Evolutionary conservation across 2,797 vertebrate genomes (phyloP).

Genomic region (Argya squamiceps): DNA sequence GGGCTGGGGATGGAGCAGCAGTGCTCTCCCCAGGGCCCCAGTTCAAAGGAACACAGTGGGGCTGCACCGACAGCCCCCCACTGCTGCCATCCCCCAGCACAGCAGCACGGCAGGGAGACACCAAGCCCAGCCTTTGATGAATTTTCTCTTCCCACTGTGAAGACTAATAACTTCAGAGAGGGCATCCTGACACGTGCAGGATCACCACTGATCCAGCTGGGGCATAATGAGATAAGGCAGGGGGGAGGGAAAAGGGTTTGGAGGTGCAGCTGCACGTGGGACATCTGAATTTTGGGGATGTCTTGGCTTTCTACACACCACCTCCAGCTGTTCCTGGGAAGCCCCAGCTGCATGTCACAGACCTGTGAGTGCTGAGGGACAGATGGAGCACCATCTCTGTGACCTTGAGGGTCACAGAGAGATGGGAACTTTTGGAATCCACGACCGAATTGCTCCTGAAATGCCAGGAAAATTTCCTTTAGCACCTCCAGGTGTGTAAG

Average conservation of each 20-base stretch:
- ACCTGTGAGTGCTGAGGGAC: background rate
- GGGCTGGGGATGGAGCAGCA: background rate
- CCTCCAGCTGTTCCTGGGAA: background rate
- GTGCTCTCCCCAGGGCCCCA: background rate
- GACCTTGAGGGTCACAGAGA: background rate
- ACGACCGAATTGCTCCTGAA: background rate
- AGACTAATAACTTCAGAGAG: conserved; percentile 71
- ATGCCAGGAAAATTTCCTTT: background rate
- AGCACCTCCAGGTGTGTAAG: background rate
- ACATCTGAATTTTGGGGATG: background rate
- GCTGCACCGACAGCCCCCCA: background rate
- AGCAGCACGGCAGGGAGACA: background rate
- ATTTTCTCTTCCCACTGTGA: conserved; percentile 60
- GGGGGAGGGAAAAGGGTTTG: background rate
- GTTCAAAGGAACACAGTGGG: conserved; percentile 54
- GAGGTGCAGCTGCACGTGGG: rapidly evolving
- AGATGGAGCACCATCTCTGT: background rate
- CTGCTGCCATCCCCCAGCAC: background rate
- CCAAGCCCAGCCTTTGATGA: conserved; percentile 71
- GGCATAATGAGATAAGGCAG: background rate
- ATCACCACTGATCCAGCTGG: background rate
- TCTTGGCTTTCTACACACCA: background rate
- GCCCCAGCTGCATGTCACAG: rapidly evolving
- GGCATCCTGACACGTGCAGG: background rate
- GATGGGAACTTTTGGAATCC: background rate